Percentiles rank a stretch among this genome's conserved stretches.
Conservation (phyloP, 2,797 vertebrate species). For the Erethizon dorsatum region DNA sequence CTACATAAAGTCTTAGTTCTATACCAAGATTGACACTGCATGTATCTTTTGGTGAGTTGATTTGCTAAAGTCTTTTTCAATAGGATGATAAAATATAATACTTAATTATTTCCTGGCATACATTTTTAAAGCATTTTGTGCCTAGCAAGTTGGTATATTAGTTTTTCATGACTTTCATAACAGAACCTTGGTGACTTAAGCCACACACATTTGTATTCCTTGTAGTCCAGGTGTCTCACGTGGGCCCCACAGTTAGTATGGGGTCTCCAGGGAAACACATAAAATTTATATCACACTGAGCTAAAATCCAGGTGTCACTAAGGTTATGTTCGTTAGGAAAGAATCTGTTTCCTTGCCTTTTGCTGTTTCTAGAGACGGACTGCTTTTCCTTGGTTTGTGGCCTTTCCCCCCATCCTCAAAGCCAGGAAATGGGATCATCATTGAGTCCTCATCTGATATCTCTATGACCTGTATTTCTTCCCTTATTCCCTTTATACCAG, state of each 20-base stretch:
- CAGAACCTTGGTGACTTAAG: not conserved
- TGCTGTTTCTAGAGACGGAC: not conserved
- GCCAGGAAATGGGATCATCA: not conserved
- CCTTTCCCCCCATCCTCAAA: not conserved
- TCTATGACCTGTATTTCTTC: not conserved
- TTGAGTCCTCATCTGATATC: not conserved
- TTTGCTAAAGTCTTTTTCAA: constrained; percentile 21
- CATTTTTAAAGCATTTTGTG: not conserved
- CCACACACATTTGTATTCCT: not conserved
- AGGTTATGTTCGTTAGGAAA: not conserved
- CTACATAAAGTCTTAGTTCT: constrained; percentile 5
- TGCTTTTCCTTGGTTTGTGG: not conserved
- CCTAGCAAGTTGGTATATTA: not conserved
- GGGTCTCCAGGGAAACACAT: not conserved
- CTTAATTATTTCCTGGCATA: not conserved
- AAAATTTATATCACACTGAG: not conserved
- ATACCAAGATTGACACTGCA: not conserved
- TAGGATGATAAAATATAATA: not conserved
- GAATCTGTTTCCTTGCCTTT: not conserved
- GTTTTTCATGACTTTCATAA: not conserved
- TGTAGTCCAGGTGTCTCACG: not conserved
- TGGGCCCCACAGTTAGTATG: not conserved
- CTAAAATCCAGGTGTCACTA: not conserved
- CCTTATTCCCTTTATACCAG: not conserved
- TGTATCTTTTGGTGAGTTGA: not conserved